phyloP scores from a whole-genome alignment of 2,888 invertebrate species.

The Dolomedes plantarius region DNA sequence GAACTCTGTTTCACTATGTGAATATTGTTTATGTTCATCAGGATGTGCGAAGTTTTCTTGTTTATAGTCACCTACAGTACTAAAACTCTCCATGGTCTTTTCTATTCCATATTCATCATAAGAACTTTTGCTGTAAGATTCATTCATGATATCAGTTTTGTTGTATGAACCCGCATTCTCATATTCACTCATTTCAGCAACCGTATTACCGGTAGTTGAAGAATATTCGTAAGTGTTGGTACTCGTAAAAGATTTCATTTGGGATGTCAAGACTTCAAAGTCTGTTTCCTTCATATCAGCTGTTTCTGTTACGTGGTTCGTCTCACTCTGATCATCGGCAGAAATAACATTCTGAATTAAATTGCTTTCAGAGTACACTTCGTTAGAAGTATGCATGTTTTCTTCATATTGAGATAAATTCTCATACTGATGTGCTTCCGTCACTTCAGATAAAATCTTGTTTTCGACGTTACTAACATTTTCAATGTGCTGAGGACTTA shows the following conservation, averaged over 20 bases:
- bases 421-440: constrained; percentile 39
- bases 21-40: background rate
- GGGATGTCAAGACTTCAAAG: constrained; percentile 5
- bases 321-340: background rate
- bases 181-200: background rate
- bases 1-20: background rate
- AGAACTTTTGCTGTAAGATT: background rate
- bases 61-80: background rate
- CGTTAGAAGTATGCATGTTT: constrained; percentile 40
- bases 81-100: background rate
- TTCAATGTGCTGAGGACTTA: constrained; percentile 31
- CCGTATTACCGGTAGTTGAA: background rate
- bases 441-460: constrained; percentile 38
- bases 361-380: constrained; percentile 27
- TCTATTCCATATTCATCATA: background rate
- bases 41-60: background rate
- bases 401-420: constrained; percentile 43
- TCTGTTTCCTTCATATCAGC: constrained; percentile 14
- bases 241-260: constrained; percentile 4
- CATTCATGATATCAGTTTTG: background rate
- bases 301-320: background rate
- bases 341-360: constrained; percentile 19
- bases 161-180: background rate
- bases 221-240: constrained; percentile 10
- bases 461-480: constrained; percentile 31